These are phyloP conservation scores for Nothoprocta pentlandii DNA, from an alignment of 2,113 vertebrate genomes.

Conservation along the genomic window DNA sequence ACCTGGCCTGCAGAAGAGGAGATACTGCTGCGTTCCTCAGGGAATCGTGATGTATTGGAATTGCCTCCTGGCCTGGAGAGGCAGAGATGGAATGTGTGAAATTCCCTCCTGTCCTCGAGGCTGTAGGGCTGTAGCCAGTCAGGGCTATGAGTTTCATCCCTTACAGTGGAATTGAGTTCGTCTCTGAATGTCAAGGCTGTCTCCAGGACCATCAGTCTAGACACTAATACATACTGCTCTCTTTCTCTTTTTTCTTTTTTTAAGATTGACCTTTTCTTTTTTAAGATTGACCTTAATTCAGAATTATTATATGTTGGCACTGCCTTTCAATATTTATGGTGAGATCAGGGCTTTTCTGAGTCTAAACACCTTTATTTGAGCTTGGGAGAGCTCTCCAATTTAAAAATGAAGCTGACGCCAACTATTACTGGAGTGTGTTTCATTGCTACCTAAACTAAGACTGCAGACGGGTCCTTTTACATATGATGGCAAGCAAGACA, in stretches of 20 bases:
- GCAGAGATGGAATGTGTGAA: fast-evolving
- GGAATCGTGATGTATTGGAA: background rate
- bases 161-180: background rate
- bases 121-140: background rate
- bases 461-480: background rate
- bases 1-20: background rate
- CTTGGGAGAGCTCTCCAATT: background rate
- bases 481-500: fast-evolving
- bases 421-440: background rate
- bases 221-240: background rate
- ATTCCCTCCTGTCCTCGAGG: background rate
- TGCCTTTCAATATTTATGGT: background rate
- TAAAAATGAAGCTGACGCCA: background rate
- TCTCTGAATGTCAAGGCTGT: background rate
- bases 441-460: background rate
- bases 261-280: background rate
- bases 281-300: background rate
- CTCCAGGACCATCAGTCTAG: background rate
- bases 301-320: background rate
- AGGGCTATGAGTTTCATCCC: background rate
- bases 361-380: background rate
- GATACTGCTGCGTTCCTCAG: background rate
- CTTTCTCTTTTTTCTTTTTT: background rate
- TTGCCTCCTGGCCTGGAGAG: background rate
- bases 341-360: background rate